Percentiles rank a stretch among this genome's conserved stretches.
Conservation (phyloP, 2,113 vertebrate species). For the Oryzias javanicus region DNA sequence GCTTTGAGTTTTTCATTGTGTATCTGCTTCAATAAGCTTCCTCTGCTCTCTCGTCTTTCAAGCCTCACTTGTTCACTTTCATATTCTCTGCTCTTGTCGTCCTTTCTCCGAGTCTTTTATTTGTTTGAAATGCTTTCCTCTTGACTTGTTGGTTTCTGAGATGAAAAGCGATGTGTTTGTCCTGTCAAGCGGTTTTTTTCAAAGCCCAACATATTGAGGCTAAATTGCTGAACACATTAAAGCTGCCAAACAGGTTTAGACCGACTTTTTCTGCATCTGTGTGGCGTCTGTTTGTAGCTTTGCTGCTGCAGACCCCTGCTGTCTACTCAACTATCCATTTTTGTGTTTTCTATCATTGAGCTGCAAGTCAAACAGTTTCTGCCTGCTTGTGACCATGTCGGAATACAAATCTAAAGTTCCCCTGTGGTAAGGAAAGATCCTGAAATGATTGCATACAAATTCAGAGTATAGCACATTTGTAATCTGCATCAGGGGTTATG, state of each 20-base stretch:
- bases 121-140: constrained; percentile 14
- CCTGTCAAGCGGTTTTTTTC: constrained; percentile 19
- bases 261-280: background rate
- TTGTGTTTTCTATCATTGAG: constrained; percentile 79
- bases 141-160: constrained; percentile 9
- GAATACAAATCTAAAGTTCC: constrained; percentile 8
- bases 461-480: background rate
- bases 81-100: constrained; percentile 17
- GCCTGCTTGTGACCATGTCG: constrained; percentile 74
- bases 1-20: constrained; percentile 30
- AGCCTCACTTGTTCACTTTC: constrained; percentile 41
- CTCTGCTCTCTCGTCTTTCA: constrained; percentile 47
- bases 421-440: constrained; percentile 16
- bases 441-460: background rate
- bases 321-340: constrained; percentile 38
- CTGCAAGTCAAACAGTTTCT: constrained; percentile 66
- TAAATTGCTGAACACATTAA: constrained; percentile 27
- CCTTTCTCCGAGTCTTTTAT: constrained; percentile 3
- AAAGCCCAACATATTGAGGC: constrained; percentile 1
- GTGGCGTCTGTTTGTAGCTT: constrained; percentile 1
- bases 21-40: constrained; percentile 10
- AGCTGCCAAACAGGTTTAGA: constrained; percentile 19
- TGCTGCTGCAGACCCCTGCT: constrained; percentile 35
- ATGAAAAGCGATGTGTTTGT: constrained; percentile 30
- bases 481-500: background rate